A percentile compares a stretch with the other conserved stretches of the same genome.
Evolutionary conservation across 2,797 vertebrate genomes (phyloP).

Genomic region (Pangasius larnaudii): DNA sequence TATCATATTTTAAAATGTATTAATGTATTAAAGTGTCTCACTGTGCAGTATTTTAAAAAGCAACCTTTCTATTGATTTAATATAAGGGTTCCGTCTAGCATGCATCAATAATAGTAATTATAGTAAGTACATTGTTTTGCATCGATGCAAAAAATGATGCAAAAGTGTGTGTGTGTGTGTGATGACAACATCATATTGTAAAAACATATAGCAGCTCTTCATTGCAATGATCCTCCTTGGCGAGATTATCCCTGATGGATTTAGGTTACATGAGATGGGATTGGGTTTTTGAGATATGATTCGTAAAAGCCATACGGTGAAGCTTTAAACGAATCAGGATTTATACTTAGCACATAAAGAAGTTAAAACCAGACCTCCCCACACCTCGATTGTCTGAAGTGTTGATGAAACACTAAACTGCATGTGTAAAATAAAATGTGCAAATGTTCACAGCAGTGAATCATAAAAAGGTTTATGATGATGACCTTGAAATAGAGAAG

Average conservation of each 20-base stretch:
- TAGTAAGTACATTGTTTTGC: neutral
- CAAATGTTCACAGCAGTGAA: neutral
- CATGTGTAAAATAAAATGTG: neutral
- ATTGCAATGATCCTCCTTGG: constrained; percentile 60
- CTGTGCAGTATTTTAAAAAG: neutral
- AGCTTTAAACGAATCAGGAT: constrained; percentile 72
- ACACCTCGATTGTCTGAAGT: neutral
- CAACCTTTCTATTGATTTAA: neutral
- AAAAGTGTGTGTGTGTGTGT: too few species aligned
- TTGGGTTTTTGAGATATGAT: constrained; percentile 69
- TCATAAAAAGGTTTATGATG: neutral
- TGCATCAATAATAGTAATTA: neutral
- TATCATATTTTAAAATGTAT: neutral
- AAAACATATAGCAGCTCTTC: constrained; percentile 29
- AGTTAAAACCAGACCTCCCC: constrained; percentile 56
- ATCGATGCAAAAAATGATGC: neutral
- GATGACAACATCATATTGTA: neutral
- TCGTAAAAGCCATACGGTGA: constrained; percentile 60
- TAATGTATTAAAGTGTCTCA: neutral
- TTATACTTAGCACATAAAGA: constrained; percentile 68
- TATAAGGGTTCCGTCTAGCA: neutral
- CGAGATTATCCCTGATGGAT: constrained; percentile 73
- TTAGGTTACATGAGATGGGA: constrained; percentile 76
- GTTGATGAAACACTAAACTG: neutral
- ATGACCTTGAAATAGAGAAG: neutral